Percentiles rank a stretch among this genome's conserved stretches.
Evolutionary conservation across 2,113 vertebrate genomes (phyloP).

Genomic region (Paratilapia polleni): DNA sequence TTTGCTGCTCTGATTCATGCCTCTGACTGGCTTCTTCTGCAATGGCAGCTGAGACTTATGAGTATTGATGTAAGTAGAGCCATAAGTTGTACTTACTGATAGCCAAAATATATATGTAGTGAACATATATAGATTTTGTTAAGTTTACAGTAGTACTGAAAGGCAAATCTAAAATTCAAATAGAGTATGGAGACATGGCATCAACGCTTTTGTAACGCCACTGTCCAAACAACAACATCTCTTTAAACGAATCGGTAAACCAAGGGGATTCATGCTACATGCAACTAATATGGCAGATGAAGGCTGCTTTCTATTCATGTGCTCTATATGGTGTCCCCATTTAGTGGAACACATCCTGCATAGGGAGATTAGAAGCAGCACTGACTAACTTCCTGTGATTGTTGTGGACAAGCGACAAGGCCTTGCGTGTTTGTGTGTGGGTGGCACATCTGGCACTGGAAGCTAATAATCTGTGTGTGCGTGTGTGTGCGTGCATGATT

Average conservation of each 20-base stretch:
- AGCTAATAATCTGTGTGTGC: conserved; percentile 61
- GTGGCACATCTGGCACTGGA: conserved; percentile 77
- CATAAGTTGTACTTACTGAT: not conserved
- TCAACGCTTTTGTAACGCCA: not conserved
- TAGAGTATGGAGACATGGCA: not conserved
- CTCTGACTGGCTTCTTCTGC: not conserved
- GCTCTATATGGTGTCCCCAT: conserved; percentile 19
- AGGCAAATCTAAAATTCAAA: not conserved
- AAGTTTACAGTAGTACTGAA: not conserved
- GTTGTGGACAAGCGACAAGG: conserved; percentile 64
- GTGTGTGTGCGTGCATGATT: conserved; percentile 25
- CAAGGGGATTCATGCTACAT: not conserved
- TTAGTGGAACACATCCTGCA: conserved; percentile 40
- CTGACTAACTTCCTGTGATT: conserved; percentile 72
- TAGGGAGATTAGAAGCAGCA: conserved; percentile 50
- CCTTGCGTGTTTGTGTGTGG: conserved; percentile 64
- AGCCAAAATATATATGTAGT: not conserved
- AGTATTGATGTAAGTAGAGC: not conserved
- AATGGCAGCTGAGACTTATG: not conserved
- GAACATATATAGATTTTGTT: not conserved
- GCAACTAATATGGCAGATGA: not conserved
- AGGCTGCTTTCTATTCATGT: conserved; percentile 1
- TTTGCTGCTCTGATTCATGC: not conserved
- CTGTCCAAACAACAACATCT: not conserved
- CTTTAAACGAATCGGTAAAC: conserved; percentile 15